Evolutionary conservation across 1,140 invertebrate genomes (phyloP).

Genomic region (Drosophila takahashii): DNA sequence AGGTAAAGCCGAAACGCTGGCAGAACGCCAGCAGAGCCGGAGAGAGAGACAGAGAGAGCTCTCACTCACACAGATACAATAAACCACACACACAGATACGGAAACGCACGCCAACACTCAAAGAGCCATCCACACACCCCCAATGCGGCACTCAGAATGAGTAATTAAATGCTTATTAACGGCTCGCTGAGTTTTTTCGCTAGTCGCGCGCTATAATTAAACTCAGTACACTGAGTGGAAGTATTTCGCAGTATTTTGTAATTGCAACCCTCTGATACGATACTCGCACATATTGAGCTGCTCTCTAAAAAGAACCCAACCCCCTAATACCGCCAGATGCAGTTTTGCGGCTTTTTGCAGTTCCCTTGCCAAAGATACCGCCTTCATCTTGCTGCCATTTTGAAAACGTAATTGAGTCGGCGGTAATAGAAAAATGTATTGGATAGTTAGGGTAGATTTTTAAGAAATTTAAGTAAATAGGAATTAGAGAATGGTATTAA

Average conservation of each 20-base stretch:
- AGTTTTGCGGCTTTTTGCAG: constrained; percentile 47
- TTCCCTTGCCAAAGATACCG: constrained; percentile 19
- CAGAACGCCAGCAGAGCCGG: constrained; percentile 62
- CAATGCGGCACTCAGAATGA: constrained; percentile 55
- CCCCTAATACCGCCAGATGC: constrained; percentile 22
- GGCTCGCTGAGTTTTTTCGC: constrained; percentile 78
- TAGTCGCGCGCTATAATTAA: constrained; percentile 77
- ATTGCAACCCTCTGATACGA: constrained; percentile 36
- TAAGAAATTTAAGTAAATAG: background rate
- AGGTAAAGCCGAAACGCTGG: constrained; percentile 53
- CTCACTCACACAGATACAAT: constrained; percentile 23
- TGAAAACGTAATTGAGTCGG: constrained; percentile 66
- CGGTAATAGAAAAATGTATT: background rate
- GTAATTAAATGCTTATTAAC: constrained; percentile 84
- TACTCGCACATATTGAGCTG: constrained; percentile 10
- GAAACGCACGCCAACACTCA: constrained; percentile 10
- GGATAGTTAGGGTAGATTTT: background rate
- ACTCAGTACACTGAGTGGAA: constrained; percentile 63
- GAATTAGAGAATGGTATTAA: background rate
- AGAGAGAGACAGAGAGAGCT: constrained; percentile 25
- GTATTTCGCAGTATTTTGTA: constrained; percentile 19
- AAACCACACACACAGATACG: constrained; percentile 3
- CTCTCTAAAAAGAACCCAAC: constrained; percentile 11
- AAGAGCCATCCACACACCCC: constrained; percentile 8
- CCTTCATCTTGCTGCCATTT: constrained; percentile 65